Base-by-base conservation (phyloP, 2,888 invertebrate species). In the Acleris literana region DNA sequence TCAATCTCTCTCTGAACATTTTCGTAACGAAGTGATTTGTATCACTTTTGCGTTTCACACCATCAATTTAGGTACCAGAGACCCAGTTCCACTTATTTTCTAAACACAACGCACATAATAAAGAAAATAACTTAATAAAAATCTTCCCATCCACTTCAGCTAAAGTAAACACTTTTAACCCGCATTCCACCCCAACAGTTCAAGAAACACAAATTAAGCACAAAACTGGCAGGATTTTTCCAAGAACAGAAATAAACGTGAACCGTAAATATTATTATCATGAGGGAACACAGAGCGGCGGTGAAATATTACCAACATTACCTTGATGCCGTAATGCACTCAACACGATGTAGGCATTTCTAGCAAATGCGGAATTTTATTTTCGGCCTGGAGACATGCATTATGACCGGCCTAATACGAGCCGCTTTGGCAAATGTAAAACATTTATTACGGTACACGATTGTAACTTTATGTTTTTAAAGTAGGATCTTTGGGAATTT, bases 291-390 rank as follows among this genome's bases (percentile, higher is more conserved):
- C 55, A 58, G 54, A 29, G 60, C 46, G 43, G 51, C 44, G n/a
- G 65, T 72, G 76, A 81, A 74, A 79, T 77, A 80, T 79, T 68
- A 68, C 74, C 29, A 49, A 72, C 80, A 81, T 82, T 76, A 79
- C 78, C 76, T 68, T 81, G 77, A 83, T 79, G 78, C 73, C 63
- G 73, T 78, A 80, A 78, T 81, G 82, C 82, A 83, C 83, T 83
- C 78, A 80, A 73, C 76, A 70, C 69, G 70, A 71, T 69, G 73
- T 71, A 66, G 71, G 74, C 78, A 80, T 78, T 79, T 71, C 51
- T 54, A 55, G 68, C 64, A 74, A 79, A 80, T 74, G 77, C 76
- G 73, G 67, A 70, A 72, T 76, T 79, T 77, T 78, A 79, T 76
- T 74, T 75, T 69, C 70, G 67, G 64, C 56, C 59, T 48, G 54